Evolutionary conservation across 2,797 vertebrate genomes (phyloP).

Genomic region (Phrynocephalus forsythii): DNA sequence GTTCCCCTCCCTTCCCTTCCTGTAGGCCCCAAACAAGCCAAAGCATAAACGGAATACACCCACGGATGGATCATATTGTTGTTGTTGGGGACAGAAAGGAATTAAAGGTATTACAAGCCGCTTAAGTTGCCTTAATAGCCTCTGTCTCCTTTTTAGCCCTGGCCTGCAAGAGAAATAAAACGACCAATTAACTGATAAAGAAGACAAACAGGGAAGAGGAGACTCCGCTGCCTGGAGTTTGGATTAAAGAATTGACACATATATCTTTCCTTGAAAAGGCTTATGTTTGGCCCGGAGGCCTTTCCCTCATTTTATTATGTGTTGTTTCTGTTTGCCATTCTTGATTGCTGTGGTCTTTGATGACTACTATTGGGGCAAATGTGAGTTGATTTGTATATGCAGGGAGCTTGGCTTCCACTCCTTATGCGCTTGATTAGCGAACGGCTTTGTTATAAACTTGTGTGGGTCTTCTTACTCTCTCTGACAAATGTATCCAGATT

Average conservation of each 20-base stretch:
- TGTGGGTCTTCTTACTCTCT: neutral
- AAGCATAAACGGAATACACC: neutral
- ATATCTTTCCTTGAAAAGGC: conserved; percentile 3
- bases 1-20: neutral
- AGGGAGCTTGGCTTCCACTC: neutral
- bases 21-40: neutral
- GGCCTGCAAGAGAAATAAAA: neutral
- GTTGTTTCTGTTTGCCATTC: neutral
- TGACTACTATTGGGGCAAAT: neutral
- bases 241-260: neutral
- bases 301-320: neutral
- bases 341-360: conserved; percentile 21
- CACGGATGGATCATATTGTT: neutral
- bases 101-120: neutral
- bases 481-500: neutral
- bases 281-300: neutral
- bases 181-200: neutral
- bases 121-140: neutral
- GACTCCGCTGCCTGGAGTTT: neutral
- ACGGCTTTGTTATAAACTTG: neutral
- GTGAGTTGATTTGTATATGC: conserved; percentile 4
- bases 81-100: neutral
- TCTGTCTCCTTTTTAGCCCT: neutral
- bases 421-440: neutral
- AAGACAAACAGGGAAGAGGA: neutral